Evolutionary conservation across 2,888 invertebrate genomes (phyloP).

Genomic region (Pristionchus maxplancki): DNA sequence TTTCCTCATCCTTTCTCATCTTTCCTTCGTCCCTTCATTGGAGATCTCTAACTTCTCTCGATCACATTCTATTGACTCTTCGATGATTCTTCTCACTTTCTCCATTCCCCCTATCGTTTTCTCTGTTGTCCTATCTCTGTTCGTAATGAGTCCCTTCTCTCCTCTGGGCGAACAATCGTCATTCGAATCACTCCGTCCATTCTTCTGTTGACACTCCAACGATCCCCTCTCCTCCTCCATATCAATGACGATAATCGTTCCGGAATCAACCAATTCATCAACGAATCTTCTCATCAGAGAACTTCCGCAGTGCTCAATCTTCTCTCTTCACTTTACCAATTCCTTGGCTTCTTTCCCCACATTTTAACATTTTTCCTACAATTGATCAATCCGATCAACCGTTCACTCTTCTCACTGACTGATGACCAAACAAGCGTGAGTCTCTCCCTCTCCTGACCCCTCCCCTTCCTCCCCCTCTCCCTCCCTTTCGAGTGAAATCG

Average conservation of each 20-base stretch:
- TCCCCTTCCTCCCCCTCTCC: background rate
- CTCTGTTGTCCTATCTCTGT: constrained; percentile 43
- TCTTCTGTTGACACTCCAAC: background rate
- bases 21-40: background rate
- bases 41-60: background rate
- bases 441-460: background rate
- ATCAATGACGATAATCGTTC: constrained; percentile 10
- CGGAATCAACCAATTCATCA: background rate
- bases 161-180: background rate
- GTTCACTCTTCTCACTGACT: background rate
- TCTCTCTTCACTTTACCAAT: background rate
- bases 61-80: constrained; percentile 10
- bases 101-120: constrained; percentile 33
- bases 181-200: background rate
- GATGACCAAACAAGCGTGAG: constrained; percentile 32
- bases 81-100: constrained; percentile 19
- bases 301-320: background rate
- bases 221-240: background rate
- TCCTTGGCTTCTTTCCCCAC: background rate
- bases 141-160: background rate
- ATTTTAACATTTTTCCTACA: background rate
- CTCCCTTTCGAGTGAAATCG: constrained; percentile 10
- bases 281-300: background rate
- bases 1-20: background rate
- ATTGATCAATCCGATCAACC: background rate